Conservation (phyloP, 30 jellyfish, hydroid and myxozoan genomes). For the Pelagia noctiluca region DNA sequence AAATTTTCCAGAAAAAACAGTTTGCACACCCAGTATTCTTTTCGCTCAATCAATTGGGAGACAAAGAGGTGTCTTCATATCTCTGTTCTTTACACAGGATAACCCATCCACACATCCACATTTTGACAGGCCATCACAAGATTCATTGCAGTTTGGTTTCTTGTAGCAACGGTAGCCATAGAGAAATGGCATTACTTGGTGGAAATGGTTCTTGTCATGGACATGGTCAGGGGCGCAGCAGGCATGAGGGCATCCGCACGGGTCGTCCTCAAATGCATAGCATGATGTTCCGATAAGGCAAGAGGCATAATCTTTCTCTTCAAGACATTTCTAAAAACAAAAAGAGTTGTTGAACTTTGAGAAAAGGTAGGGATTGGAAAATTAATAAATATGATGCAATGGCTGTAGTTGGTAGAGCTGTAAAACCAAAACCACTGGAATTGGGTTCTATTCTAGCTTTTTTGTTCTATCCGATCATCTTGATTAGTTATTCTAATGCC, state of each 20-base stretch:
- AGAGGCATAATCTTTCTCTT: constrained; percentile 4
- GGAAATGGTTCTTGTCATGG: constrained; percentile 7
- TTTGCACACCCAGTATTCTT: no score
- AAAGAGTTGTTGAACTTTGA: no score
- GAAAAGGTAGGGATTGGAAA: no score
- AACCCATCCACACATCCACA: constrained; percentile 3
- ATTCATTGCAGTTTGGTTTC: constrained; percentile 25
- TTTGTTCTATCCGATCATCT: no score
- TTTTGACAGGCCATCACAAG: background rate
- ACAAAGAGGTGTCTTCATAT: background rate
- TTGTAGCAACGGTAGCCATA: constrained; percentile 59
- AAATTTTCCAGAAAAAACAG: no score
- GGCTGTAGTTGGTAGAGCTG: no score
- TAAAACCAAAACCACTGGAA: no score
- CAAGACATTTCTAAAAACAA: background rate
- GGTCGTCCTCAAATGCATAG: background rate
- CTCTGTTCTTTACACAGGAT: background rate
- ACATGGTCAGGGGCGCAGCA: constrained; percentile 64
- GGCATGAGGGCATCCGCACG: constrained; percentile 38
- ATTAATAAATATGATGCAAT: no score
- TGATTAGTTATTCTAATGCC: no score
- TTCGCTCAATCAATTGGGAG: no score
- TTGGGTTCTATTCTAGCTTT: no score
- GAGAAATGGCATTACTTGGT: constrained; percentile 49
- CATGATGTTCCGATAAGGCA: background rate